Base-by-base conservation (phyloP, 2,888 invertebrate genomes). In the Volucella inanis region DNA sequence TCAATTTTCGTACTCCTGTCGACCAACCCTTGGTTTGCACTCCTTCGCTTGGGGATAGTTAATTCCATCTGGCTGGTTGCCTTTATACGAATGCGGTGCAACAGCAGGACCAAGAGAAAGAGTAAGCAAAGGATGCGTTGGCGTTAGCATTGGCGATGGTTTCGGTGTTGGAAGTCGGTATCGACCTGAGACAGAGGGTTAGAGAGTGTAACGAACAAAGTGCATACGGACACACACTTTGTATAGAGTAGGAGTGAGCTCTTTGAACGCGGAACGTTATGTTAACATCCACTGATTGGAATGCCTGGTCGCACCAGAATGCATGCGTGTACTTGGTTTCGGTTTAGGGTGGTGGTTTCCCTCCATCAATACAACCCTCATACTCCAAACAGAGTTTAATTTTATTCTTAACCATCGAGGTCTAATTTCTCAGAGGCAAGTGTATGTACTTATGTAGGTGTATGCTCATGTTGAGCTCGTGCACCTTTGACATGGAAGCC, bases 241-340 rank as follows among this genome's bases (percentile, higher is more conserved):
- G 81, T 57, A 77, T 76, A 68, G 65, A 68, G 76, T 6, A 31
- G 31, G 31, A 31, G 50, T 67, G 76, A 55, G 55, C 76, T 76
- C 85, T 85, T 85, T 85, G 85, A 85, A 77, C 81, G 85, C 85
- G 85, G 76, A 85, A 72, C 81, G 85, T 77, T 85, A 85, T 85
- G 85, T 85, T 85, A 85, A 85, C 85, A 85, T 81, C 81, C 67
- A 85, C 76, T 85, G 81, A 85, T 85, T 85, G 85, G 76, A 85
- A 85, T 85, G 81, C 81, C 85, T 85, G 76, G 76, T 77, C 68
- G 77, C 77, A 57, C 57, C 75, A 72, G 76, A 47, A 64, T 68
- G 71, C 68, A 52, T 80, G 81, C 67, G 75, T 65, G 47, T 54
- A 11, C 57, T 54, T 64, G 43, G 31, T 31, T 31, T 31, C 31